These are phyloP conservation scores for Cichladusa arquata DNA, from an alignment of 2,113 vertebrate species.

Conservation along the genomic window DNA sequence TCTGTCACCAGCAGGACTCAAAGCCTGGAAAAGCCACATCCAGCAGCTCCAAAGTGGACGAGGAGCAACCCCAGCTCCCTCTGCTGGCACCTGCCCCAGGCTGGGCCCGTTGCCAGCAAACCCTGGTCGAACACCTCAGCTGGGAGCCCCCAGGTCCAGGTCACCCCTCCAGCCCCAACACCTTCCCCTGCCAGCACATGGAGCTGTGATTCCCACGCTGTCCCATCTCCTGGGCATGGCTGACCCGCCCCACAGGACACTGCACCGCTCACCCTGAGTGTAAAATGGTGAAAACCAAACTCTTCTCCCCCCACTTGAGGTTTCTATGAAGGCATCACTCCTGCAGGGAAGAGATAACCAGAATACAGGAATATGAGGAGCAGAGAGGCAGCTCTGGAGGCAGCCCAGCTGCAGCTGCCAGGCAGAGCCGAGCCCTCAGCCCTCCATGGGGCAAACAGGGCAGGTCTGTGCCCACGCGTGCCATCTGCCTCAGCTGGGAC, in stretches of 20 bases:
- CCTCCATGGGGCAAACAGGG: neutral
- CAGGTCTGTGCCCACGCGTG: neutral
- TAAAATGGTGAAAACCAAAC: neutral
- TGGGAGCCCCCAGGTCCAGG: neutral
- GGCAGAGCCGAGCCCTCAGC: neutral
- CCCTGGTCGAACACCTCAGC: neutral
- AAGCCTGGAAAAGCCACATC: neutral
- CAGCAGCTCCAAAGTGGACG: neutral
- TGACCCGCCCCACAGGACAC: fast-evolving
- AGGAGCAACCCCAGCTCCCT: slow-evolving; percentile 51
- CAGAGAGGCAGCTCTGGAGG: neutral
- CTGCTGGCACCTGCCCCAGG: slow-evolving; percentile 33
- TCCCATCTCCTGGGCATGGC: neutral
- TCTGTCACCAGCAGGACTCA: neutral
- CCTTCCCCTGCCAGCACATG: fast-evolving
- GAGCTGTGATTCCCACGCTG: fast-evolving
- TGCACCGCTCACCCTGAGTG: fast-evolving
- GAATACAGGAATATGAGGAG: fast-evolving
- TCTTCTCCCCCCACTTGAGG: fast-evolving
- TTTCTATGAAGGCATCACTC: fast-evolving
- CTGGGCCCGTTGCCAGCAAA: neutral
- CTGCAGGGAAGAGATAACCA: neutral
- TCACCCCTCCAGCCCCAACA: neutral
- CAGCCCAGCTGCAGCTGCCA: neutral
- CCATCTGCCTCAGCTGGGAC: neutral